These are phyloP conservation scores for Beris morrisii DNA, from an alignment of 2,888 invertebrate genomes.

Conservation along the genomic window DNA sequence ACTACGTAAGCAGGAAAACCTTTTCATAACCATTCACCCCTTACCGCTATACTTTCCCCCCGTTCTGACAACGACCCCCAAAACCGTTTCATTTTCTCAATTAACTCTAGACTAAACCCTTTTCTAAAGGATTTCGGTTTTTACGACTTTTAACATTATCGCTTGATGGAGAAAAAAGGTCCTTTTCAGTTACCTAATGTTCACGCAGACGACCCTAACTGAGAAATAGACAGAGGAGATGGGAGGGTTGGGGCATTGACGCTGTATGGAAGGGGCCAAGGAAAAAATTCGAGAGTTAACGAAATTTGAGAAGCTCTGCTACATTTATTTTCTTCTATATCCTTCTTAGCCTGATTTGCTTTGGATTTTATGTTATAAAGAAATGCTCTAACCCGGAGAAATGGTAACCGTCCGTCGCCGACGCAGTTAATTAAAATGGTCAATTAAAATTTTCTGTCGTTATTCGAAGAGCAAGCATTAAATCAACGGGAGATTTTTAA, in stretches of 20 bases:
- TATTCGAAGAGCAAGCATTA: slow-evolving; percentile 1
- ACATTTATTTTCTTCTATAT: too few species aligned
- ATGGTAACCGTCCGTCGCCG: background rate
- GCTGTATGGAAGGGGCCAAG: too few species aligned
- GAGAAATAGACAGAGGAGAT: too few species aligned
- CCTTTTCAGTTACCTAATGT: slow-evolving; percentile 5
- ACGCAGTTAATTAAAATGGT: slow-evolving; percentile 13
- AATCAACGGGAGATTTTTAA: background rate
- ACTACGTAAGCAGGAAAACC: slow-evolving; percentile 6
- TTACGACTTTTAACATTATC: slow-evolving; percentile 37
- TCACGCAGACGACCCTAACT: too few species aligned
- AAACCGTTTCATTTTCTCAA: slow-evolving; percentile 38
- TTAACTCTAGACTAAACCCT: slow-evolving; percentile 36
- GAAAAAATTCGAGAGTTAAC: too few species aligned
- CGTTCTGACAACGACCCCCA: background rate
- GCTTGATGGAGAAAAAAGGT: slow-evolving; percentile 9
- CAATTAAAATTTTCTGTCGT: slow-evolving; percentile 13
- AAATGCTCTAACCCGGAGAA: too few species aligned
- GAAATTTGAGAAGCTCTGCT: too few species aligned
- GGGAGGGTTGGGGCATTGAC: too few species aligned
- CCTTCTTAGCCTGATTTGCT: too few species aligned
- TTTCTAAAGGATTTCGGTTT: slow-evolving; percentile 35
- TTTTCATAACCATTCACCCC: slow-evolving; percentile 4
- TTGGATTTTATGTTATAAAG: too few species aligned
- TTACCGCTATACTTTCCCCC: background rate